Evolutionary conservation across 2,888 invertebrate genomes (phyloP).

Genomic region (Hypsopygia costalis): DNA sequence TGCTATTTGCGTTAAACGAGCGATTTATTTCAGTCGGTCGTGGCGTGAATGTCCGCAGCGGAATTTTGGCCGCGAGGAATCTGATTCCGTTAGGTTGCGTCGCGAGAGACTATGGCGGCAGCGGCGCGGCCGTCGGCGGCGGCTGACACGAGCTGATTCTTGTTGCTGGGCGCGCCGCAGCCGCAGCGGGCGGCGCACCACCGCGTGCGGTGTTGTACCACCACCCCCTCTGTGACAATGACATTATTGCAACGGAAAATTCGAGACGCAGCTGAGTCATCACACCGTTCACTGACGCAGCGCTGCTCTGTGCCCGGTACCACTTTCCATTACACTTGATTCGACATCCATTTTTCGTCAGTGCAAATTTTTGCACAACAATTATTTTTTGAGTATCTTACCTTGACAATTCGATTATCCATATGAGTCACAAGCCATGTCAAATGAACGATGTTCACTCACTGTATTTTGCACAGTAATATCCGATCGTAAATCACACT

Average conservation of each 20-base stretch:
- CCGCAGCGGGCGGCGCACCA: constrained; percentile 27
- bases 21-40: constrained; percentile 78
- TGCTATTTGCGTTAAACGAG: constrained; percentile 77
- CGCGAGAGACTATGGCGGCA: constrained; percentile 28
- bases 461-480: constrained; percentile 65
- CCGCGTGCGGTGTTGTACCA: constrained; percentile 32
- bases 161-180: constrained; percentile 24
- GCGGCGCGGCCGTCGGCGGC: constrained; percentile 21
- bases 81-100: constrained; percentile 68
- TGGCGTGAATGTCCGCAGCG: constrained; percentile 74
- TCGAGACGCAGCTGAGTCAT: constrained; percentile 74
- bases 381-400: constrained; percentile 38
- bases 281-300: constrained; percentile 42
- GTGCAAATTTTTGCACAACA: constrained; percentile 17
- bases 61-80: constrained; percentile 76
- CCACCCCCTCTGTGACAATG: constrained; percentile 53
- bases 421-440: constrained; percentile 30
- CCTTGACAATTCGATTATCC: constrained; percentile 47
- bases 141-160: constrained; percentile 13
- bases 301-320: constrained; percentile 23
- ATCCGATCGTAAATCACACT: constrained; percentile 65
- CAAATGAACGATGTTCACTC: constrained; percentile 53
- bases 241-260: constrained; percentile 67
- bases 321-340: constrained; percentile 38
- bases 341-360: constrained; percentile 28